phyloP scores from a whole-genome alignment of 1,140 invertebrate genomes.

The Zaprionus taronus region DNA sequence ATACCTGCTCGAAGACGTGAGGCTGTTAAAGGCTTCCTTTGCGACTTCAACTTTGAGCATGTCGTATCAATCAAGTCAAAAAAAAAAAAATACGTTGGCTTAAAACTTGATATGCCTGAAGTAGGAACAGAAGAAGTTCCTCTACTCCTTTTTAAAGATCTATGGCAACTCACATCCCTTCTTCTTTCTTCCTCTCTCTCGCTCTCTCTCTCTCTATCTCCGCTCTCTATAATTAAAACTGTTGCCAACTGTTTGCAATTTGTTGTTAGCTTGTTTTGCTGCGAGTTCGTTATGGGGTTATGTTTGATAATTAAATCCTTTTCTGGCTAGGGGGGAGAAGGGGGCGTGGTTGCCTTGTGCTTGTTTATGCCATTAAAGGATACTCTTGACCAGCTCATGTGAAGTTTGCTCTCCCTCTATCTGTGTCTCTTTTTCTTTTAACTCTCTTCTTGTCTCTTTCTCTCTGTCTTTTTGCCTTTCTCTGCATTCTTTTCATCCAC shows the following conservation, averaged over 20 bases:
- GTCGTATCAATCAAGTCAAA: constrained; percentile 12
- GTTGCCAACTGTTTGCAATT: constrained; percentile 4
- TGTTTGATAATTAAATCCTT: constrained; percentile 33
- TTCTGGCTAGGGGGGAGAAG: neutral
- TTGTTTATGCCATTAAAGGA: neutral
- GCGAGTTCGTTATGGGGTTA: constrained; percentile 22
- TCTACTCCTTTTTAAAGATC: neutral
- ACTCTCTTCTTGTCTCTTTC: neutral
- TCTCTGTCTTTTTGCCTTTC: neutral
- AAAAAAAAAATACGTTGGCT: neutral
- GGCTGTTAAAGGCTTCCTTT: constrained; percentile 35
- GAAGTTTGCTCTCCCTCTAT: neutral
- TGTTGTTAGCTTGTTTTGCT: neutral
- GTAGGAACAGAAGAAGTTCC: neutral
- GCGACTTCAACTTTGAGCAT: constrained; percentile 13
- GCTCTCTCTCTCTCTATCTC: neutral
- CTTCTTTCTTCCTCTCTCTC: neutral
- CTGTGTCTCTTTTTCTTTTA: neutral
- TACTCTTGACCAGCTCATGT: constrained; percentile 22
- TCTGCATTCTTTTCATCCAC: neutral
- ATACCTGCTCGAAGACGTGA: constrained; percentile 24
- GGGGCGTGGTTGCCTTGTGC: neutral
- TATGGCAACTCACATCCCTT: neutral
- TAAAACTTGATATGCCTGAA: neutral
- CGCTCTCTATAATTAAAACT: constrained; percentile 18